Percentiles rank a stretch among this genome's conserved stretches.
Conservation (phyloP, 2,888 invertebrate species). For the Latrodectus hesperus region DNA sequence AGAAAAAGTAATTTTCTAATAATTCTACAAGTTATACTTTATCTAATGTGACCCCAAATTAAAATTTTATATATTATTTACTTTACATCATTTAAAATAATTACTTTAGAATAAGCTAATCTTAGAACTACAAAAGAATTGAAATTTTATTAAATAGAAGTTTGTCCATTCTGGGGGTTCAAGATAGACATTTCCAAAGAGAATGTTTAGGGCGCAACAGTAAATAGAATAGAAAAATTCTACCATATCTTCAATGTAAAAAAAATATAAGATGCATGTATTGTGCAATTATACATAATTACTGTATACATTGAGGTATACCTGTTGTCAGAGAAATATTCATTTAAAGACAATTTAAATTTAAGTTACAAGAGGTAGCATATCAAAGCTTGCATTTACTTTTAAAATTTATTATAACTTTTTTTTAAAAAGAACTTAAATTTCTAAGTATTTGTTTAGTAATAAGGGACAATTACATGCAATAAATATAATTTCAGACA, state of each 20-base stretch:
- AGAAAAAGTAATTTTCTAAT: not conserved
- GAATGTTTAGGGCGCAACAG: not conserved
- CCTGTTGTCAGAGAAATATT: not conserved
- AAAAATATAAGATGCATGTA: not conserved
- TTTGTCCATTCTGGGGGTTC: not conserved
- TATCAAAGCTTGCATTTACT: not conserved
- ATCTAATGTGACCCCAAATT: no score
- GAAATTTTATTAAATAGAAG: not conserved
- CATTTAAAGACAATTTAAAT: not conserved
- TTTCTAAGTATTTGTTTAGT: not conserved
- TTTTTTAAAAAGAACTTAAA: not conserved
- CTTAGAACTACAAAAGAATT: not conserved
- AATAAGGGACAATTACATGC: conserved; percentile 47
- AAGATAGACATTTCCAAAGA: not conserved
- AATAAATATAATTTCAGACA: conserved; percentile 69
- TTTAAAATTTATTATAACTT: not conserved
- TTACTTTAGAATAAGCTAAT: no score
- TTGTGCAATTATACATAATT: not conserved
- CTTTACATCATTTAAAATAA: no score
- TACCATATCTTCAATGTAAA: not conserved
- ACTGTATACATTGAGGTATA: not conserved
- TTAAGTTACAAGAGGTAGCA: not conserved
- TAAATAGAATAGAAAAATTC: not conserved
- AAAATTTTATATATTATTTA: no score
- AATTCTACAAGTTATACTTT: not conserved